Conservation (phyloP, 2,113 vertebrate genomes). For the Apus apus region DNA sequence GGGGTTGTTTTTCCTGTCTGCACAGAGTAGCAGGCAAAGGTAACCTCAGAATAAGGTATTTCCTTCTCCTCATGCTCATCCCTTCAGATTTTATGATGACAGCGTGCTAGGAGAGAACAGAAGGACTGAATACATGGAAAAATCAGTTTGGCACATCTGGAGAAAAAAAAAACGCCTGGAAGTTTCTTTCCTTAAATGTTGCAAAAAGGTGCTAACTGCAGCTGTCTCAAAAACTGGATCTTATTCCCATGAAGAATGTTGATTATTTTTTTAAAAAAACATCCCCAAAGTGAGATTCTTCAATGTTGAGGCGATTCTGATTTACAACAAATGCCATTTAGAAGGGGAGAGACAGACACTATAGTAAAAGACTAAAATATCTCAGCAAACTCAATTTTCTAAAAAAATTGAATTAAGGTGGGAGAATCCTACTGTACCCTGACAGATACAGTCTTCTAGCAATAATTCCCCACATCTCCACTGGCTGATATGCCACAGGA, state of each 20-base stretch:
- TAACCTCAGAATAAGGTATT: neutral
- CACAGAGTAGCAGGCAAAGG: neutral
- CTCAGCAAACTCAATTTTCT: neutral
- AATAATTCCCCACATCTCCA: neutral
- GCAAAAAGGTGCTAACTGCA: neutral
- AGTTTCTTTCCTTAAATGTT: neutral
- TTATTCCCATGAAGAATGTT: neutral
- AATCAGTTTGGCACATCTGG: neutral
- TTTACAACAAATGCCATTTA: neutral
- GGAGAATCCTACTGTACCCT: neutral
- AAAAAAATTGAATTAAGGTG: neutral
- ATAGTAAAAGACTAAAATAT: neutral
- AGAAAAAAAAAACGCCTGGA: neutral
- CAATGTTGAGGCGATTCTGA: neutral
- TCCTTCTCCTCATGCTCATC: neutral
- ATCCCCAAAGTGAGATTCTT: neutral
- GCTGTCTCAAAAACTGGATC: neutral
- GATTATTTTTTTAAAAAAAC: neutral
- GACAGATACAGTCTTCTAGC: neutral
- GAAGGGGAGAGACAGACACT: neutral
- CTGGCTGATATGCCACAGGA: neutral
- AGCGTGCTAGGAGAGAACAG: neutral
- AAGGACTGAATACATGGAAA: neutral
- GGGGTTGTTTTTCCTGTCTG: neutral
- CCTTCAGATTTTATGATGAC: neutral